phyloP scores from a whole-genome alignment of 1,140 invertebrate genomes.

The Mycetomoellerius zeteki region DNA sequence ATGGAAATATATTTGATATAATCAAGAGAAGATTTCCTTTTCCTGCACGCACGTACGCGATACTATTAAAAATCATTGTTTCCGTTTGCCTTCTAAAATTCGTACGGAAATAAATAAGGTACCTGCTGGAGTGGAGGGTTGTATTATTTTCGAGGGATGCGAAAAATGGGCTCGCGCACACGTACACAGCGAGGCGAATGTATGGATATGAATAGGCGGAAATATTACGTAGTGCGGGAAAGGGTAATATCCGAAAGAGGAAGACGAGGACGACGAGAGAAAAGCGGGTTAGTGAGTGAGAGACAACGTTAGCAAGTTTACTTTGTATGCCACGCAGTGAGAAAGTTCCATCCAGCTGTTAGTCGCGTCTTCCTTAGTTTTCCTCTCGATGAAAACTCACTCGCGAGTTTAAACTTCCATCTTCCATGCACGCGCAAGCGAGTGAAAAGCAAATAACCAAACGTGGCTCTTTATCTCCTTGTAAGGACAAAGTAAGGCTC shows the following conservation, averaged over 20 bases:
- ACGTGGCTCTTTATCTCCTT: background rate
- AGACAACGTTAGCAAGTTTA: slow-evolving; percentile 68
- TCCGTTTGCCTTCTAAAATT: slow-evolving; percentile 63
- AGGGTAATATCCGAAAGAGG: slow-evolving; percentile 24
- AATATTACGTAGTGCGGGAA: slow-evolving; percentile 71
- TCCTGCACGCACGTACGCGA: slow-evolving; percentile 12
- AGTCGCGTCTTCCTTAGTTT: slow-evolving; percentile 61
- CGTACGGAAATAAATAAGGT: slow-evolving; percentile 73
- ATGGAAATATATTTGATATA: slow-evolving; percentile 51
- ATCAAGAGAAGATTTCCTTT: slow-evolving; percentile 50
- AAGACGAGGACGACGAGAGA: slow-evolving; percentile 16
- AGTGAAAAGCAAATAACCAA: slow-evolving; percentile 47
- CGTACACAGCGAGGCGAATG: slow-evolving; percentile 46
- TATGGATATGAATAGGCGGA: slow-evolving; percentile 72
- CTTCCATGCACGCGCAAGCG: slow-evolving; percentile 27
- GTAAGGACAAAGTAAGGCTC: background rate
- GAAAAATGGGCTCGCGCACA: slow-evolving; percentile 68
- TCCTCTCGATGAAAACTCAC: slow-evolving; percentile 59
- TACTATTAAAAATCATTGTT: slow-evolving; percentile 77
- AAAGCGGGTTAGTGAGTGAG: slow-evolving; percentile 40
- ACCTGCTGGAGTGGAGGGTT: slow-evolving; percentile 12
- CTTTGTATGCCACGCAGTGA: slow-evolving; percentile 66
- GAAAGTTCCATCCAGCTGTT: slow-evolving; percentile 64
- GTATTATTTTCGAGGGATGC: slow-evolving; percentile 73
- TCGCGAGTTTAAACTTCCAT: slow-evolving; percentile 39